These are phyloP conservation scores for Stegodyphus dumicola DNA, from an alignment of 1,140 invertebrate genomes.

Conservation along the genomic window DNA sequence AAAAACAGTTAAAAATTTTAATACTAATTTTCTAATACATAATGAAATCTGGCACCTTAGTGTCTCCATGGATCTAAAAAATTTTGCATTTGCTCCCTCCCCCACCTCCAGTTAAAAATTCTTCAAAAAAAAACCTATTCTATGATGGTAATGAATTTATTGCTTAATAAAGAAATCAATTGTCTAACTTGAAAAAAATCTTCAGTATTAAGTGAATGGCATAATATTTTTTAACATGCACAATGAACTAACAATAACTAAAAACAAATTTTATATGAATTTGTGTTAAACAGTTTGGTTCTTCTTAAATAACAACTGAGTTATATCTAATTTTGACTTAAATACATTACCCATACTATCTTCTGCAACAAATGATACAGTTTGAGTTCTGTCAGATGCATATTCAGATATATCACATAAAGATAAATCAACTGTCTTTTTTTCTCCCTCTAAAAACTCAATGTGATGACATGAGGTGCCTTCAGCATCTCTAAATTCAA, in stretches of 20 bases:
- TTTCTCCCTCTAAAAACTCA: slow-evolving; percentile 70
- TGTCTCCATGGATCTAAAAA: no score
- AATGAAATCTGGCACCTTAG: no score
- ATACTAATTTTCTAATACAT: no score
- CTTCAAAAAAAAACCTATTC: no score
- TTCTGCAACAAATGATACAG: slow-evolving; percentile 30
- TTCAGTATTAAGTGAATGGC: no score
- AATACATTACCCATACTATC: slow-evolving; percentile 35
- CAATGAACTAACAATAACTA: background rate
- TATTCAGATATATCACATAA: background rate
- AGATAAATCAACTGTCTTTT: slow-evolving; percentile 7
- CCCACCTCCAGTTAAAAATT: no score
- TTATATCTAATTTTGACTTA: slow-evolving; percentile 14
- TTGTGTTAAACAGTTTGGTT: no score
- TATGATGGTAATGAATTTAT: no score
- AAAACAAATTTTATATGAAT: background rate
- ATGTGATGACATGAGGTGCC: slow-evolving; percentile 76
- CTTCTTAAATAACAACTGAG: background rate
- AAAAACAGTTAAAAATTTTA: no score
- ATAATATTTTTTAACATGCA: background rate
- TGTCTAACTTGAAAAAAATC: no score
- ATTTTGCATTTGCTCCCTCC: no score
- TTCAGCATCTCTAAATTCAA: slow-evolving; percentile 75
- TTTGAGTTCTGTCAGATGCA: background rate
- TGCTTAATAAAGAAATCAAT: no score